Conservation (phyloP, 2,113 vertebrate species). For the Labeo rohita region DNA sequence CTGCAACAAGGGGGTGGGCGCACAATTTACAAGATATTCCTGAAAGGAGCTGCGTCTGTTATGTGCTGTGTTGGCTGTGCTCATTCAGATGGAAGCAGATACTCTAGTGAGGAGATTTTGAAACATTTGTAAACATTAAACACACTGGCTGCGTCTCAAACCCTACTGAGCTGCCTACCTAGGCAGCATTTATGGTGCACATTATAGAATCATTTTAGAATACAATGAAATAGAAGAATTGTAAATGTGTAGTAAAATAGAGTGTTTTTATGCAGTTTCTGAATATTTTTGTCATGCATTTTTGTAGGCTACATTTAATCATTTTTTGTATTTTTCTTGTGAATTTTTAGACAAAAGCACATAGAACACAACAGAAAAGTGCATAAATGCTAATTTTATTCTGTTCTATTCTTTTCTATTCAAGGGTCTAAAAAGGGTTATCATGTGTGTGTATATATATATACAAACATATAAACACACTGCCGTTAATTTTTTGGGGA, state of each 20-base stretch:
- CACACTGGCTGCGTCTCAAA: background rate
- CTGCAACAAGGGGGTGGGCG: slow-evolving; percentile 33
- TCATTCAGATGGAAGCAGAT: background rate
- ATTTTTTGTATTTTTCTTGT: background rate
- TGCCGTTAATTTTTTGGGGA: too few relatives aligned
- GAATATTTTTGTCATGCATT: background rate
- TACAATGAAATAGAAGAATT: background rate
- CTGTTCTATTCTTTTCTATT: background rate
- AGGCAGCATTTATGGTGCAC: background rate
- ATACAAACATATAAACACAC: too few relatives aligned
- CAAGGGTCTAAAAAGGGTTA: too few relatives aligned
- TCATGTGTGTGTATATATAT: too few relatives aligned
- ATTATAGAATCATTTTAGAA: background rate
- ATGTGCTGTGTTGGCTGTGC: background rate
- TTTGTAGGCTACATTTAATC: too few relatives aligned
- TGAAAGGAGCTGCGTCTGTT: background rate
- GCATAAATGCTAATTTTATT: background rate
- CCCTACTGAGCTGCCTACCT: background rate
- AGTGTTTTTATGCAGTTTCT: background rate
- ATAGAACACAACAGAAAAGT: background rate
- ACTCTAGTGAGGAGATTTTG: background rate
- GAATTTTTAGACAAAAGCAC: background rate
- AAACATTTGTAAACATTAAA: background rate
- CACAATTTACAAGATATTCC: background rate
- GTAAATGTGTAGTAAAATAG: background rate